Conservation (phyloP, 2,113 vertebrate species). For the Tenebrosternarchus preto region DNA sequence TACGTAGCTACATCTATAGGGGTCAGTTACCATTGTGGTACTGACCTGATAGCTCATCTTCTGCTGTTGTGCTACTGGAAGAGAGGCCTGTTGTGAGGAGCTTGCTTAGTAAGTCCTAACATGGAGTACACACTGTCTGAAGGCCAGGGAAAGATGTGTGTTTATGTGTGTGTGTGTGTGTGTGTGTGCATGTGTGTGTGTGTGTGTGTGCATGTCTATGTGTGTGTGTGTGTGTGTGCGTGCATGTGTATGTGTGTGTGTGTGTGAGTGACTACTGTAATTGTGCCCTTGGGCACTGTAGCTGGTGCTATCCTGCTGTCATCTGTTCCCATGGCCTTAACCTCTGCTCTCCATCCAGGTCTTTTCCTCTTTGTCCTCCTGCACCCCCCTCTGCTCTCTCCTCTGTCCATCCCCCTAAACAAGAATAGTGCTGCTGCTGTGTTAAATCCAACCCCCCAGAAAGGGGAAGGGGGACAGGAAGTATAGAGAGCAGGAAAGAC, state of each 20-base stretch:
- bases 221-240: too few species aligned
- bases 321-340: neutral
- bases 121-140: neutral
- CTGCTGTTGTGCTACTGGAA: slow-evolving; percentile 3
- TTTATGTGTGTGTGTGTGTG: too few species aligned
- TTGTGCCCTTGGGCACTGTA: neutral
- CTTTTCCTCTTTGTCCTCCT: slow-evolving; percentile 15
- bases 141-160: too few species aligned
- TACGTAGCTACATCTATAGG: neutral
- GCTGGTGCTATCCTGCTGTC: neutral
- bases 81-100: slow-evolving; percentile 11
- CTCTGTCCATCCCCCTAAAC: slow-evolving; percentile 14
- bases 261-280: neutral
- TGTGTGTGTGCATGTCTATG: too few species aligned
- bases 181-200: neutral
- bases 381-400: slow-evolving; percentile 17
- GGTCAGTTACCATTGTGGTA: too few species aligned
- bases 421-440: slow-evolving; percentile 38
- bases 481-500: neutral
- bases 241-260: too few species aligned
- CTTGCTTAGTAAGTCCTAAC: slow-evolving; percentile 13
- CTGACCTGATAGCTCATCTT: slow-evolving; percentile 19
- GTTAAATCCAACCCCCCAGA: slow-evolving; percentile 20
- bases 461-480: neutral
- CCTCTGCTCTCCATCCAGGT: slow-evolving; percentile 7